A percentile compares a stretch with the other conserved stretches of the same genome.
phyloP scores from a whole-genome alignment of 2,113 vertebrate species.

The Struthidea cinerea region DNA sequence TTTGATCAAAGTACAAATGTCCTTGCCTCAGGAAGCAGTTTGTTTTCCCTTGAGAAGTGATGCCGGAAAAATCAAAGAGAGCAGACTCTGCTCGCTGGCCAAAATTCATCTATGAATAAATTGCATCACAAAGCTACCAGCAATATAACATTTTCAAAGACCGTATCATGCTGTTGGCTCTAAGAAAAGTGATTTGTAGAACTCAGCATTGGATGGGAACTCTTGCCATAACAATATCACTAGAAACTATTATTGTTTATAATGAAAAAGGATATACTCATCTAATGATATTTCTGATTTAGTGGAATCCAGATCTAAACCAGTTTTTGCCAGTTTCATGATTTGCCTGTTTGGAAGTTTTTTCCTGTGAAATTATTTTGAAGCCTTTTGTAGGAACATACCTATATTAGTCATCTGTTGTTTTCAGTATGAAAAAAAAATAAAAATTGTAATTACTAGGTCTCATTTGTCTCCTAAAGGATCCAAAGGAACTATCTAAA shows the following conservation, averaged over 20 bases:
- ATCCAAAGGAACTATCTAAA: not conserved
- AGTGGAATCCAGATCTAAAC: not conserved
- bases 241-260: not conserved
- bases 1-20: slow-evolving; percentile 11
- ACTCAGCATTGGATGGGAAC: not conserved
- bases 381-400: not conserved
- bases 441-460: not conserved
- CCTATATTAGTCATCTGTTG: not conserved
- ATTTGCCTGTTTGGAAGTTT: not conserved
- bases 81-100: not conserved
- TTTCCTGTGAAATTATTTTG: not conserved
- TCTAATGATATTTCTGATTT: not conserved
- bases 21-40: slow-evolving; percentile 17
- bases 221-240: not conserved
- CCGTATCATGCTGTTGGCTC: not conserved
- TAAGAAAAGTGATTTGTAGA: not conserved
- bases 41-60: not conserved
- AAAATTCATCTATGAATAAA: not conserved
- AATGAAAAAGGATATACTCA: not conserved
- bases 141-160: not conserved
- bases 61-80: not conserved
- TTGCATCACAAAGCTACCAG: not conserved
- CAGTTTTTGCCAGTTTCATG: not conserved
- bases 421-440: not conserved
- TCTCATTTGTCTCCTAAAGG: not conserved